Conservation (phyloP, 2,797 vertebrate species). For the Basileuterus tristriatus region DNA sequence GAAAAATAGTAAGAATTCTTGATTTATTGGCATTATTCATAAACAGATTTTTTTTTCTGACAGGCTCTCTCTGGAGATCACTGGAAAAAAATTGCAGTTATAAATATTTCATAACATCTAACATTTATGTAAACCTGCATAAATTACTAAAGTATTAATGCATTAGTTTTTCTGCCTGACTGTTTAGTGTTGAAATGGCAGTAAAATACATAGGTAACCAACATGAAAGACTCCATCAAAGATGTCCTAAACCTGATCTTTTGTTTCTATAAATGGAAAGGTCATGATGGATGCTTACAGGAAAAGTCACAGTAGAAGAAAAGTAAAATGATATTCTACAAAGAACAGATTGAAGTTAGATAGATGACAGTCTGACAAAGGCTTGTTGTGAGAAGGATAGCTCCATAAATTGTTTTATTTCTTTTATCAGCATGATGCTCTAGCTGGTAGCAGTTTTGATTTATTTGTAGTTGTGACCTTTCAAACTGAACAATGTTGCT, state of each 20-base stretch:
- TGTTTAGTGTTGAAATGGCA: background rate
- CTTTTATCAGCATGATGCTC: background rate
- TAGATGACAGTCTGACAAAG: background rate
- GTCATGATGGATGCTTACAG: background rate
- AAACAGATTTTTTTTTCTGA: background rate
- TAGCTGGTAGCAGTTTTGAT: background rate
- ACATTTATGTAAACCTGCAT: background rate
- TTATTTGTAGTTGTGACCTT: constrained; percentile 14
- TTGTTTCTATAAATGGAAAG: background rate
- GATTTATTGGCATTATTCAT: background rate
- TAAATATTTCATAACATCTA: background rate
- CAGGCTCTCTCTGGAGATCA: background rate
- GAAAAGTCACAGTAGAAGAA: background rate
- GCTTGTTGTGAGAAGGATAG: background rate
- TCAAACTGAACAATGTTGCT: background rate
- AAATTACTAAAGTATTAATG: background rate
- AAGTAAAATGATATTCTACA: background rate
- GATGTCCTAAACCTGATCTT: background rate
- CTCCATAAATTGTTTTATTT: background rate
- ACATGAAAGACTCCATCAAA: background rate
- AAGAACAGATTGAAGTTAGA: background rate
- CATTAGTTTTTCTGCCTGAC: background rate
- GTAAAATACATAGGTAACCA: background rate
- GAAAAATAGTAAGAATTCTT: background rate
- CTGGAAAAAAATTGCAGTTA: background rate